phyloP scores from a whole-genome alignment of 1,140 invertebrate genomes.

The Hycleus phaleratus region DNA sequence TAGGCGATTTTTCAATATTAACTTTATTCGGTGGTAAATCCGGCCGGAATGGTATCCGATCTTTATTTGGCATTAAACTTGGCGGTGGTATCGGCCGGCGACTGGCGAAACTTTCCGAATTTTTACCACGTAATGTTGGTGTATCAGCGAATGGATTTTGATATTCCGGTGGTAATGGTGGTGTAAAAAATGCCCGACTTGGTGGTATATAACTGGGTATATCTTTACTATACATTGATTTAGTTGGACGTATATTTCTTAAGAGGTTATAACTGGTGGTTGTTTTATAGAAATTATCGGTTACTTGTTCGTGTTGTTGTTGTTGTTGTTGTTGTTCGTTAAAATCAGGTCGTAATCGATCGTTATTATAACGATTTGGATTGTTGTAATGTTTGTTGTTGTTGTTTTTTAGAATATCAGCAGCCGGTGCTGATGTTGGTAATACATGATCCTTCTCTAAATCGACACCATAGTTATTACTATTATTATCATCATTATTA shows the following conservation, averaged over 20 bases:
- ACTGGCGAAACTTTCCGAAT: conserved; percentile 55
- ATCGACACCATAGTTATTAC: conserved; percentile 50
- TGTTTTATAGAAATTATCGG: conserved; percentile 34
- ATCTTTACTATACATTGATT: conserved; percentile 49
- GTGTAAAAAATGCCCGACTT: conserved; percentile 66
- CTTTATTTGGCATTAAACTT: conserved; percentile 65
- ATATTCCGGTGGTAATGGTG: conserved; percentile 68
- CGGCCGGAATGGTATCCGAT: conserved; percentile 70
- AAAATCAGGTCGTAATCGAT: conserved; percentile 34
- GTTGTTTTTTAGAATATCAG: conserved; percentile 62
- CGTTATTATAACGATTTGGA: conserved; percentile 46
- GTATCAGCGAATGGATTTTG: conserved; percentile 76
- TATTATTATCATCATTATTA: conserved; percentile 26
- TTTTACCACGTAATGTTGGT: conserved; percentile 66
- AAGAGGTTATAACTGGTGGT: conserved; percentile 39
- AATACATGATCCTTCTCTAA: conserved; percentile 58
- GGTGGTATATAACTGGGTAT: conserved; percentile 75
- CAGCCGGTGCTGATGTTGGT: conserved; percentile 61
- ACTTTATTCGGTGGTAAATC: conserved; percentile 41
- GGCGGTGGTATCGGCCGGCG: conserved; percentile 65
- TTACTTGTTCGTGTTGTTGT: conserved; percentile 27
- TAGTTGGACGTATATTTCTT: conserved; percentile 41
- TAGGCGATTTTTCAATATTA: conserved; percentile 28
- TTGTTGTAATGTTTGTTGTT: conserved; percentile 62
- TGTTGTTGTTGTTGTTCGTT: neutral